A percentile compares a stretch with the other conserved stretches of the same genome.
Evolutionary conservation across 1,140 invertebrate genomes (phyloP).

Genomic region (Polyergus mexicanus): DNA sequence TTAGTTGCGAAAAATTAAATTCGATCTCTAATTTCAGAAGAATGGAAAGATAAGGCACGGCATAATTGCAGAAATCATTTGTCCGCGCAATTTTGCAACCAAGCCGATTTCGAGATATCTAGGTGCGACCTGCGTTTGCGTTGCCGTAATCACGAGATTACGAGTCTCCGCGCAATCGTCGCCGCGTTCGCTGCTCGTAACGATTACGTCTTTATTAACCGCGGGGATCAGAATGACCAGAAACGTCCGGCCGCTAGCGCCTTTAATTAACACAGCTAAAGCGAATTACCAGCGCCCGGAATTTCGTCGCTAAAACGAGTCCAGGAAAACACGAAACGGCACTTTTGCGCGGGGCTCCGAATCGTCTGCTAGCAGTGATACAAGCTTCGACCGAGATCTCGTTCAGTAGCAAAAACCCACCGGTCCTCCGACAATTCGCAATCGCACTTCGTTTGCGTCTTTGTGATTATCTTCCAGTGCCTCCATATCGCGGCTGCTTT

Average conservation of each 20-base stretch:
- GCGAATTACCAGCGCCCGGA: conserved; percentile 73
- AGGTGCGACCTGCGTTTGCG: not conserved
- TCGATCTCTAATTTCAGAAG: not conserved
- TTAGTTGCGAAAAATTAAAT: not conserved
- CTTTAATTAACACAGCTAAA: conserved; percentile 66
- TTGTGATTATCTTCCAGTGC: conserved; percentile 30
- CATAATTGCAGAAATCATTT: not conserved
- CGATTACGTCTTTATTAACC: conserved; percentile 69
- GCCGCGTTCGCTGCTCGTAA: conserved; percentile 22
- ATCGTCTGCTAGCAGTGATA: conserved; percentile 18
- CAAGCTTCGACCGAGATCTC: conserved; percentile 36
- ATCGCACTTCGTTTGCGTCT: conserved; percentile 35
- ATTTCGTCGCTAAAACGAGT: conserved; percentile 71
- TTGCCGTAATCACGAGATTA: not conserved
- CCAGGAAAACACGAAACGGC: conserved; percentile 77
- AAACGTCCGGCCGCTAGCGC: conserved; percentile 56
- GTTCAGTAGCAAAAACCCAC: conserved; percentile 33
- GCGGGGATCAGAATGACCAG: conserved; percentile 64
- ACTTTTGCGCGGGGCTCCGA: conserved; percentile 65
- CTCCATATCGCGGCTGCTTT: conserved; percentile 24
- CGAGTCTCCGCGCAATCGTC: not conserved
- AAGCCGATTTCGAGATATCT: not conserved
- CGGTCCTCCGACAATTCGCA: conserved; percentile 17
- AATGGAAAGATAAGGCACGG: not conserved
- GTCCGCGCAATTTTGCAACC: not conserved